phyloP scores from a whole-genome alignment of 2,888 invertebrate species.

The Argynnis bischoffii region DNA sequence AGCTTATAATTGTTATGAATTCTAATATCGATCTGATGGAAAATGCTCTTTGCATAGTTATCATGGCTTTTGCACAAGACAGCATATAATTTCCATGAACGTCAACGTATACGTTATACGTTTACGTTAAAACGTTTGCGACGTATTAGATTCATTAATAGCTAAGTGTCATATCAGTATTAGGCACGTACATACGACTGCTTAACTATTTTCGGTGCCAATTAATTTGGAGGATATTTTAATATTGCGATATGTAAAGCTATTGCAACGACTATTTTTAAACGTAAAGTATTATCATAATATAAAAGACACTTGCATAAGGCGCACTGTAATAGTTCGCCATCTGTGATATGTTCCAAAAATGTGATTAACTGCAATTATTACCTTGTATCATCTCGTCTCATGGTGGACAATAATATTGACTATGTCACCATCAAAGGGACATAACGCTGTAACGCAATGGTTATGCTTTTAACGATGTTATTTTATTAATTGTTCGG shows the following conservation, averaged over 20 bases:
- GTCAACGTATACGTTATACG: conserved; percentile 7
- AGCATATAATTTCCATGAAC: conserved; percentile 4
- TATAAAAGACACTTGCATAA: conserved; percentile 18
- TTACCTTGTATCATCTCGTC: conserved; percentile 42
- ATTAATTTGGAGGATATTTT: conserved; percentile 28
- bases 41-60: conserved; percentile 21
- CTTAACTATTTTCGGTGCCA: conserved; percentile 36
- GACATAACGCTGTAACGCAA: background rate
- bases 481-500: background rate
- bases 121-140: background rate
- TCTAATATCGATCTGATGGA: conserved; percentile 14
- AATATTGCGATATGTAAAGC: conserved; percentile 8
- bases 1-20: conserved; percentile 12
- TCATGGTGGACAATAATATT: conserved; percentile 49
- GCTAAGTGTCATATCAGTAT: conserved; percentile 21
- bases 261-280: conserved; percentile 8
- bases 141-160: background rate
- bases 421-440: conserved; percentile 27
- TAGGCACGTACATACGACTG: conserved; percentile 13
- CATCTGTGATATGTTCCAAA: conserved; percentile 55
- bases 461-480: background rate
- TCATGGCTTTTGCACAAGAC: conserved; percentile 22
- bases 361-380: conserved; percentile 60
- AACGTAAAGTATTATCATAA: conserved; percentile 27
- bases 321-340: conserved; percentile 36